Conservation (phyloP, 2,113 vertebrate species). For the Cichladusa arquata region DNA sequence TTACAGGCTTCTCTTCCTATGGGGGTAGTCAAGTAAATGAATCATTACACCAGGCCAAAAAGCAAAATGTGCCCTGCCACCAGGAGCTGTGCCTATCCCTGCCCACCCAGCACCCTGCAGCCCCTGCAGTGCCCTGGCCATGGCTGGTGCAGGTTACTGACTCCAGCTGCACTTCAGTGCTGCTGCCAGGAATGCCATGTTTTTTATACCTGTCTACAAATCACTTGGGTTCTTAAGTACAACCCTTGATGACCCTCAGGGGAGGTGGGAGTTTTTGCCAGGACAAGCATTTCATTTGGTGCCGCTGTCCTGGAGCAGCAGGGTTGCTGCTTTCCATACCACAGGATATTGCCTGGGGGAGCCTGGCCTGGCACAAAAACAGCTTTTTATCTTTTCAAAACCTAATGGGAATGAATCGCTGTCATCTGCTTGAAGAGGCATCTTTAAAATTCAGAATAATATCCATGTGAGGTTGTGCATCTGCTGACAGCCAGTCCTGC, state of each 20-base stretch:
- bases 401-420: neutral
- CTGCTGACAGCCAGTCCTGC: rapidly evolving
- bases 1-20: neutral
- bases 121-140: neutral
- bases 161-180: neutral
- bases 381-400: neutral
- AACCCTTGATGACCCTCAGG: neutral
- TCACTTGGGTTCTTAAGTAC: neutral
- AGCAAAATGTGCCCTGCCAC: neutral
- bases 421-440: neutral
- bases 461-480: neutral
- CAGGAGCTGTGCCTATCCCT: neutral
- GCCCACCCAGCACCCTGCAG: neutral
- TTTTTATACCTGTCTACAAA: neutral
- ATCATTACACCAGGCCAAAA: neutral
- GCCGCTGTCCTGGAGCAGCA: neutral
- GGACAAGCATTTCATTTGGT: neutral
- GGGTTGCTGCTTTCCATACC: rapidly evolving
- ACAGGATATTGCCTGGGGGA: rapidly evolving
- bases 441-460: neutral
- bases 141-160: rapidly evolving
- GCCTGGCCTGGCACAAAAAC: rapidly evolving
- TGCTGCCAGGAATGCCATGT: neutral
- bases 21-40: neutral
- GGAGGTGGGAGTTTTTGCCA: neutral